Base-by-base conservation (phyloP, 2,888 invertebrate genomes). In the Bellardia pandia region DNA sequence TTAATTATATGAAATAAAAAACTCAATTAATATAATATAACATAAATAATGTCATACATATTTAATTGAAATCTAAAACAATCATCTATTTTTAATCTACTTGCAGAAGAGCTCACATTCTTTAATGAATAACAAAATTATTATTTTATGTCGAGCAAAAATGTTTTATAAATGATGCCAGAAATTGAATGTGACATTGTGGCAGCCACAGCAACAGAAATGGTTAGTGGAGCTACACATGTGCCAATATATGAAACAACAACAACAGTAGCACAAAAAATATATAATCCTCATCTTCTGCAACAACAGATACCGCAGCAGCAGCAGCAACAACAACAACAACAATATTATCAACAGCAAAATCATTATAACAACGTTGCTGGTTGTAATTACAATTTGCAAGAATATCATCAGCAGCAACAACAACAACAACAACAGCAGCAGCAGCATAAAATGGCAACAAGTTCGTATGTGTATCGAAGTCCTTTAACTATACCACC, bases 121-220 rank as follows among this genome's bases (percentile, higher is more conserved):
- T 64, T 3, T 45, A 7, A 72, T 45, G 40, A n/a, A 60, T 16
- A 69, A 42, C n/a, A 76, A 48, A 45, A 16, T 23, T 42, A 84
- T 72, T 76, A 14, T 51, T 80, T n/a, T 45, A 48, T 51, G 40
- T 62, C 60, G 51, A 23, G 30, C 58, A 58, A 58, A 68, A 48
- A 81, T 66, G 74, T 37, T 66, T 58, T 68, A 82, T 92, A 92
- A 92, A 93, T 93, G 92, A 93, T 93, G 93, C 93, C 93, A 91
- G 93, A 93, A 92, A 91, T 93, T 90, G 93, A 93, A 90, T 92
- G 92, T 88, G 93, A 93, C 85, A 90, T 91, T 89, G 90, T 90
- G 87, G 90, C 92, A 89, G 90, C 90, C 83, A 89, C 93, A 86
- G 93, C 93, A 90, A 90, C 92, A 86, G 93, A 93, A 90, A 92